Evolutionary conservation across 2,888 invertebrate genomes (phyloP), one percentile per base, ranked within the genome.

Genomic region (Aplocera efformata): DNA sequence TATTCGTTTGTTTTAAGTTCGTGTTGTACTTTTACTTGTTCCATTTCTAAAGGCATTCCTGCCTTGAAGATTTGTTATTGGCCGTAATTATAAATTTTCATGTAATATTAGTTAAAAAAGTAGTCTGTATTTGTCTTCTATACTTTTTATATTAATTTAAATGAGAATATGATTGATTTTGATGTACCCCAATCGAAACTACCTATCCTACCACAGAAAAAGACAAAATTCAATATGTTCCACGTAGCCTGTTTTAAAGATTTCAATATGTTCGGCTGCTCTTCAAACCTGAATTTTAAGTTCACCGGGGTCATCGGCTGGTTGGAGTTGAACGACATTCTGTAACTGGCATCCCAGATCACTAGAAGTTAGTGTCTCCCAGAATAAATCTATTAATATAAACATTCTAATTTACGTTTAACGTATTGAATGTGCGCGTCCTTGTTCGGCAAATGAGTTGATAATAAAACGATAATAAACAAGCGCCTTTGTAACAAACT

Each of bases 381-480:
- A 39, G 36, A 47, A 49, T 42, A 48, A 47, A 48, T 43, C 43
- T 29, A 45, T n/a, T n/a, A n/a, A n/a, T n/a, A n/a, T 52, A 52
- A 52, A 53, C 47, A 51, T 49, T 53, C 50, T 49, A 49, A 50
- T 51, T 54, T 49, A 42, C 51, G 33, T 53, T 55, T 55, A 54
- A 60, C 54, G 69, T 74, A 79, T 81, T 79, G 76, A 78, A 81
- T 83, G 81, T 78, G 83, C 77, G 58, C 72, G 77, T 77, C 82
- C 82, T 83, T 80, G 85, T 85, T 80, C 78, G 63, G 67, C 74
- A 79, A 86, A 86, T 81, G 84, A 82, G 83, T 79, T 80, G 84
- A 84, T 85, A 84, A 84, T 86, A 86, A 86, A 88, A 85, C 67
- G 84, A 83, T 85, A 86, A 84, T 88, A 86, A 88, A 86, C 79